A percentile compares a stretch with the other conserved stretches of the same genome.
These are phyloP conservation scores for Marasmarcha lunaedactyla DNA, from an alignment of 2,888 invertebrate genomes.

Conservation along the genomic window DNA sequence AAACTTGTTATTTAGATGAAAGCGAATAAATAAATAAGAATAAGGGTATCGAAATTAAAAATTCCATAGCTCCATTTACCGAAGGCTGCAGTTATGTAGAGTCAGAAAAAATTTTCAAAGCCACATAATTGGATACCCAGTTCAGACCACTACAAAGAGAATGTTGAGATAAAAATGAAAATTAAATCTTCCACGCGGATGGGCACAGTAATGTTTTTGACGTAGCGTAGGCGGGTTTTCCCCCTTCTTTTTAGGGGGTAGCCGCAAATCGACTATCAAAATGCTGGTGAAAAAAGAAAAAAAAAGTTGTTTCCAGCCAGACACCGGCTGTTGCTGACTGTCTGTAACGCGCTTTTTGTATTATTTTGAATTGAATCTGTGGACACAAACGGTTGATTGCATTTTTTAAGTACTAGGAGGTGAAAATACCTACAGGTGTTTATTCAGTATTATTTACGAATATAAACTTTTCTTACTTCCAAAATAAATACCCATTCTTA, in stretches of 20 bases:
- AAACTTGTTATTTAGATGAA: too few species aligned
- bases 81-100: slow-evolving; percentile 30
- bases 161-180: slow-evolving; percentile 72
- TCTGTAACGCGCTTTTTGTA: slow-evolving; percentile 1
- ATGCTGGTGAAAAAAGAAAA: slow-evolving; percentile 53
- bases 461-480: too few species aligned
- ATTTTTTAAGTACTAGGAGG: too few species aligned
- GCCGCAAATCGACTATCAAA: slow-evolving; percentile 67
- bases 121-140: slow-evolving; percentile 67
- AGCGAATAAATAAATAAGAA: too few species aligned
- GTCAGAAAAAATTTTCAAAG: slow-evolving; percentile 58
- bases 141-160: slow-evolving; percentile 68
- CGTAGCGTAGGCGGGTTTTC: slow-evolving; percentile 44
- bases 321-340: slow-evolving; percentile 7
- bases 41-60: slow-evolving; percentile 42
- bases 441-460: too few species aligned
- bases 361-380: background rate
- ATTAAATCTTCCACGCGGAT: slow-evolving; percentile 71
- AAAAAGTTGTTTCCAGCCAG: background rate
- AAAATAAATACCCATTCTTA: too few species aligned
- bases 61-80: slow-evolving; percentile 55
- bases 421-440: too few species aligned
- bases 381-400: too few species aligned
- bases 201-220: slow-evolving; percentile 70
- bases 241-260: slow-evolving; percentile 25